Evolutionary conservation across 2,888 invertebrate species (phyloP), one percentile per base, ranked within the genome.

Genomic region (Nineta flava): DNA sequence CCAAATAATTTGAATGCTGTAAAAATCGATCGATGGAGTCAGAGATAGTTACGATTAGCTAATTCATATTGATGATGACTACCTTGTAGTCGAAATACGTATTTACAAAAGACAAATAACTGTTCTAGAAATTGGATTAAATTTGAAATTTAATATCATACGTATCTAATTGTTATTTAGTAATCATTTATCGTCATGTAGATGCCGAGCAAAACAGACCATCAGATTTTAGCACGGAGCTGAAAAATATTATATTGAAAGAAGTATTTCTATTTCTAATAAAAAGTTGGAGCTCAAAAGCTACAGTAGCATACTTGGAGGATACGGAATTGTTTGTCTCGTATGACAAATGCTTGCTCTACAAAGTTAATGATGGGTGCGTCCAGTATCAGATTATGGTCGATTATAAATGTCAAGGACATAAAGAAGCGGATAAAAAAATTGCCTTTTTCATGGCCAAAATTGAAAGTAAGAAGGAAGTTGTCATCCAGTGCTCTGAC

Each of bases 371-470:
- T 32, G 32, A 10, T 9, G 32, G 10, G 10, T 32, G 9, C 32
- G 32, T 32, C 10, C 32, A 32, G 10, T 32, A 10, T 10, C 32
- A 32, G 32, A 32, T 32, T 32, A 32, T 32, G 10, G 10, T 9
- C 10, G 32, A 32, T 9, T 32, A 32, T 32, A 32, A 32, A 10
- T 32, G 46, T 32, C 42, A 47, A 34, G 48, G 49, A 9, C 53
- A 52, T 50, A 49, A 55, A 49, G 52, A 55, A 32, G 54, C 54
- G 3, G 54, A 54, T 44, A 54, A 51, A 2, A 32, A 48, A 48
- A 54, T 53, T 2, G 49, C 53, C 10, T 54, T 50, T 46, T 54
- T 55, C 48, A 15, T 45, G 31, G 41, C 15, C 19, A 55, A 53
- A 52, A 43, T 32, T 10, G 21, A 2, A 44, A n/a, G 35, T 31